Percentiles rank a stretch among this genome's conserved stretches.
Evolutionary conservation across 2,113 vertebrate genomes (phyloP).

Genomic region (Psilopsiagon aymara): DNA sequence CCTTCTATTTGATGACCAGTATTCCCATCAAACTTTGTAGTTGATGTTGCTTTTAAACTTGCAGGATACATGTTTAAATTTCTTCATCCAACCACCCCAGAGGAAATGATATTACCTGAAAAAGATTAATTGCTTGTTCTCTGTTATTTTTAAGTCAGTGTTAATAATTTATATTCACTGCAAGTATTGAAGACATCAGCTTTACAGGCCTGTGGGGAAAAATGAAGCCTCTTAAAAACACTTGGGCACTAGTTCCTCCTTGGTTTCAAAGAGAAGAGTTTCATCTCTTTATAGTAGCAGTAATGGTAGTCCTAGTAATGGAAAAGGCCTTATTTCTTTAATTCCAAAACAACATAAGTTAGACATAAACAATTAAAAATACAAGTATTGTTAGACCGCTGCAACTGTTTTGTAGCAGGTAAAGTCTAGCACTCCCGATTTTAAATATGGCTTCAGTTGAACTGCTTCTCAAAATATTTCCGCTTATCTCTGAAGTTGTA

Average conservation of each 20-base stretch:
- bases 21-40: neutral
- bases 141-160: neutral
- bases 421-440: neutral
- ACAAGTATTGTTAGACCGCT: neutral
- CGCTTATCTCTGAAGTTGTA: slow-evolving; percentile 45
- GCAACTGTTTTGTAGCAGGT: neutral
- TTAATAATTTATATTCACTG: neutral
- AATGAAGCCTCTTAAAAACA: neutral
- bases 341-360: neutral
- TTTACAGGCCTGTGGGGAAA: neutral
- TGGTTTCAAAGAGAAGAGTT: neutral
- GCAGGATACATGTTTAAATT: neutral
- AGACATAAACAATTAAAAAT: neutral
- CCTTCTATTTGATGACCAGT: neutral
- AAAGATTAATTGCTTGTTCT: neutral
- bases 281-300: neutral
- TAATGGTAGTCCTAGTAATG: neutral
- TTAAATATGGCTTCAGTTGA: slow-evolving; percentile 41
- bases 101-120: neutral
- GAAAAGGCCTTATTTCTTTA: neutral
- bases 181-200: neutral
- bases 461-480: slow-evolving; percentile 73
- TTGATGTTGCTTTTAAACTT: neutral
- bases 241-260: neutral
- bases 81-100: neutral